These are phyloP conservation scores for Conus canariensis DNA, from an alignment of 2,888 invertebrate genomes.

Conservation along the genomic window DNA sequence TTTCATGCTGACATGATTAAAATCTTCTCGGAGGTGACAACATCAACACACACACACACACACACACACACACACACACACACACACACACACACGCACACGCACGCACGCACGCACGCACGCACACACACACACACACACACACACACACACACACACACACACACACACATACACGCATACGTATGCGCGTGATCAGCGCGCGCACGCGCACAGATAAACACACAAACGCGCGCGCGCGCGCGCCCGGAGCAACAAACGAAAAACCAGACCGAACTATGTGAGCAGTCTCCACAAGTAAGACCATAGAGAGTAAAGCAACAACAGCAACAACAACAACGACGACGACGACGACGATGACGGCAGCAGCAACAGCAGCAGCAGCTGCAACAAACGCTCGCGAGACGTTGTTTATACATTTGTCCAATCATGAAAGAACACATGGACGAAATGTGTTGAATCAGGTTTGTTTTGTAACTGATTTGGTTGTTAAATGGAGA, in stretches of 20 bases:
- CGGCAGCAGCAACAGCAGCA: no score
- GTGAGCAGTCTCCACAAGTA: no score
- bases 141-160: constrained; percentile 15
- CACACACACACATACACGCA: constrained; percentile 22
- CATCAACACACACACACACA: background rate
- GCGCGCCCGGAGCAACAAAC: no score
- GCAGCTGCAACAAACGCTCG: no score
- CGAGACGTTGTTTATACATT: background rate
- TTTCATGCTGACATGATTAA: no score
- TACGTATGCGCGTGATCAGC: background rate
- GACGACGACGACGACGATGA: no score
- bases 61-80: constrained; percentile 27
- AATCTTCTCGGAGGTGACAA: no score
- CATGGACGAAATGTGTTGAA: background rate
- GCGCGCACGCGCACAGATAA: no score
- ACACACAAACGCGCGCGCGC: no score
- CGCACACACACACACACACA: background rate
- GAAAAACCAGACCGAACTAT: no score
- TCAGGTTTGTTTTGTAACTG: background rate
- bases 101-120: background rate
- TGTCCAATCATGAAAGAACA: background rate
- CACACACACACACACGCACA: background rate
- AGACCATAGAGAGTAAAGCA: no score
- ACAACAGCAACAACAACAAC: no score
- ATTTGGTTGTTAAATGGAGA: background rate